Evolutionary conservation across 2,797 vertebrate species (phyloP).

Genomic region (Gymnocypris eckloni): DNA sequence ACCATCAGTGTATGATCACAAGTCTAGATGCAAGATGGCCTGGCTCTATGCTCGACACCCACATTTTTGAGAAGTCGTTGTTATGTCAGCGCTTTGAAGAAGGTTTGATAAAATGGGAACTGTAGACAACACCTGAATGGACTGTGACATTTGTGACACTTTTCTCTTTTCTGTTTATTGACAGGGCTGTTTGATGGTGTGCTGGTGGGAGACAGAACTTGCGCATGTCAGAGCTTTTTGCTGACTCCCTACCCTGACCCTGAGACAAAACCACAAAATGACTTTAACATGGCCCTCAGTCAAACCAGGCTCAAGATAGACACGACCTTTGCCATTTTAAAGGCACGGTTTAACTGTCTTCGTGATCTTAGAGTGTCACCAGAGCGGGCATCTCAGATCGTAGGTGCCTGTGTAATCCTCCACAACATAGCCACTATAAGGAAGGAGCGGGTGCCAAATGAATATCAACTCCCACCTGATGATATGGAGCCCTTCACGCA

Average conservation of each 20-base stretch:
- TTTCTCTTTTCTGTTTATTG: background rate
- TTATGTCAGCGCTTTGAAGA: slow-evolving; percentile 20
- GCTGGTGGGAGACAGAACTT: slow-evolving; percentile 30
- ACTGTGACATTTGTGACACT: background rate
- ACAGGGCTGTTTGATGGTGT: slow-evolving; percentile 26
- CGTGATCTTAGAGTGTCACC: slow-evolving; percentile 33
- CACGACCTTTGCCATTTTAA: slow-evolving; percentile 50
- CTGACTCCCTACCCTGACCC: slow-evolving; percentile 6
- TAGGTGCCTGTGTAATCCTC: slow-evolving; percentile 18
- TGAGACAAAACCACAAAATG: background rate
- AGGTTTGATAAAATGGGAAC: background rate
- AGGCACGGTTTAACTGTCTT: slow-evolving; percentile 42
- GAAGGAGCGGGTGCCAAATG: slow-evolving; percentile 17
- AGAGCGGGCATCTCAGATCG: slow-evolving; percentile 21
- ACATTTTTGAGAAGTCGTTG: background rate
- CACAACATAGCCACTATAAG: slow-evolving; percentile 49
- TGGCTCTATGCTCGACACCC: slow-evolving; percentile 32
- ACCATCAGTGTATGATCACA: slow-evolving; percentile 39
- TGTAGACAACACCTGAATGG: background rate
- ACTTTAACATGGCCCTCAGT: slow-evolving; percentile 16
- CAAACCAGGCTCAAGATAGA: slow-evolving; percentile 40
- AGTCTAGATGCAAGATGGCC: slow-evolving; percentile 45
- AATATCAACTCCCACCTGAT: slow-evolving; percentile 1
- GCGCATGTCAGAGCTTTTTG: slow-evolving; percentile 22
- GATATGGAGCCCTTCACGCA: background rate